These are phyloP conservation scores for Sardina pilchardus DNA, from an alignment of 2,113 vertebrate genomes.

Conservation along the genomic window DNA sequence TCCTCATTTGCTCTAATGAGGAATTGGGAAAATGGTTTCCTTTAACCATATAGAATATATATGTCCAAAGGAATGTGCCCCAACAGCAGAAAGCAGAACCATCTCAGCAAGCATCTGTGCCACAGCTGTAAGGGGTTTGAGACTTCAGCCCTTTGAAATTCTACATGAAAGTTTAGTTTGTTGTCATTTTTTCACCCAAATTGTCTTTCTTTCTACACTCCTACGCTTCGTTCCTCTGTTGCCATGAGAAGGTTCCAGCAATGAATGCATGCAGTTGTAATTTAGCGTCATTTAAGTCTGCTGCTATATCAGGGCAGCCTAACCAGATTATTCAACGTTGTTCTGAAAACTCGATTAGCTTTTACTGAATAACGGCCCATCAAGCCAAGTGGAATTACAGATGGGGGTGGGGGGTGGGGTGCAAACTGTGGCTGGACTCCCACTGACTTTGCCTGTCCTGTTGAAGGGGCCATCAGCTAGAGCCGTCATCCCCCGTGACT, in stretches of 20 bases:
- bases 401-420: neutral
- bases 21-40: neutral
- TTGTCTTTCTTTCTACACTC: neutral
- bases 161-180: neutral
- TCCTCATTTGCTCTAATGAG: neutral
- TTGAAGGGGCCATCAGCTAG: neutral
- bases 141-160: neutral
- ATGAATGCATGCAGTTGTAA: neutral
- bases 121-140: neutral
- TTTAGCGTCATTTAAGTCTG: neutral
- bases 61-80: neutral
- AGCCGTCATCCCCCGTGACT: neutral
- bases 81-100: neutral
- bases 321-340: constrained; percentile 13
- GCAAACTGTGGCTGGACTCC: constrained; percentile 12
- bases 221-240: neutral
- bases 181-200: neutral
- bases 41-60: neutral
- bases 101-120: neutral
- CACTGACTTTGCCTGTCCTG: neutral
- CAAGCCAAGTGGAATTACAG: constrained; percentile 9
- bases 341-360: constrained; percentile 12
- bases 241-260: neutral
- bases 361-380: constrained; percentile 21
- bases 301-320: neutral